Base-by-base conservation (phyloP, 2,113 vertebrate genomes). In the Istiophorus platypterus region DNA sequence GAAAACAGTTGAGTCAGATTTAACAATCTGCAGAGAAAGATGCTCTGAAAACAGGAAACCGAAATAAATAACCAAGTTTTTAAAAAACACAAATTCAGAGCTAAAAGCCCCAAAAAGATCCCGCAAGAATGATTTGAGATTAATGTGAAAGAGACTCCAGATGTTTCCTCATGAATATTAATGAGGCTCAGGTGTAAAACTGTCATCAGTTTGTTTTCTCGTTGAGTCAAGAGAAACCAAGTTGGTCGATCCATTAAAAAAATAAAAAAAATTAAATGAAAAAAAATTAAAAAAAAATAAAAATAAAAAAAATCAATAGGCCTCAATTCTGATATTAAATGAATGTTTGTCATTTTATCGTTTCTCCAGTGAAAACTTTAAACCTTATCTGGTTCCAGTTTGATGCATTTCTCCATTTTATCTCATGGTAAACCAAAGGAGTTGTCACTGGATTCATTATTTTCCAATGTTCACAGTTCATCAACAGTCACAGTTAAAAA, bases 51-150 rank as follows among this genome's bases (percentile, higher is more conserved):
- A 49, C 7, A 73, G n/a, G 6, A 51, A 41, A 73, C n/a, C 3
- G 18, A 58, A 76, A 85, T 67, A 77, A 76, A 80, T 72, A 80
- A 65, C 2, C 61, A 34, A 31, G 15, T 27, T n/a, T 15, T 10
- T 14, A 34, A 47, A 37, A 75, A 39, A 61, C 3, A 66, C 51
- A 71, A 0, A 58, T 14, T 22, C 52, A 65, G 39, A 69, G 14
- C 24, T 57, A 41, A 59, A 27, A 41, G 2, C 14, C 22, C 20
- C 15, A 2, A 62, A 64, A 66, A 78, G 20, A 34, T 10, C 39
- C 26, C 5, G 3, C 54, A 12, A 7, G 24, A 27, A 9, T 24
- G 13, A n/a, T 42, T 0, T 14, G 13, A 61, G 18, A 18, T 26
- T 24, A 26, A 57, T 54, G 11, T n/a, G 22, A 1, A 34, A 34